Base-by-base conservation (phyloP, 2,888 invertebrate species). In the Operophtera brumata region DNA sequence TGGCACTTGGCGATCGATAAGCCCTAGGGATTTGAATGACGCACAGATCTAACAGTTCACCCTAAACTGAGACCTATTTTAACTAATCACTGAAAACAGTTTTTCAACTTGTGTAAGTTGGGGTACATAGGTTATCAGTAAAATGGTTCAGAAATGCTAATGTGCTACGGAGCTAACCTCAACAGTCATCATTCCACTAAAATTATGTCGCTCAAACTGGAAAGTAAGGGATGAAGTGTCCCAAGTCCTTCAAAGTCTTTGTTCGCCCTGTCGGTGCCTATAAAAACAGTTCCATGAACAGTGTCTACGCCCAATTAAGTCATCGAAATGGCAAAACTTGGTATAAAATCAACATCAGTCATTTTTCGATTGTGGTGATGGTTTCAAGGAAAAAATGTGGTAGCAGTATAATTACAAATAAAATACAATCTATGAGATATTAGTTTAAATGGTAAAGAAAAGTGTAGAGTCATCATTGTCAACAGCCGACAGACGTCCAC, bases 261-360 rank as follows among this genome's bases (percentile, higher is more conserved):
- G 35, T 47, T 51, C 20, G 12, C 34, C n/a, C 30, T 14, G 14
- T 30, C 37, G 2, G 41, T 13, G 46, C 47, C 50, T 42, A 46
- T 35, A 36, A 13, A 46, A 54, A 47, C 50, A 47, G 44, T 41
- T 43, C 39, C 12, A 41, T 5, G 44, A 26, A 25, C 9, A 1
- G 11, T 14, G 12, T 13, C 43, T 39, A 34, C 12, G 40, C 14
- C 12, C 28, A 43, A 47, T 47, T 51, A 56, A 39, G 14, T 43
- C 14, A 37, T 50, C 37, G 14, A 47, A 56, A 46, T 26, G 11
- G 28, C 44, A 44, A 54, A 44, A 43, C 45, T 30, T 36, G 6
- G 7, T 13, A 13, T 42, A 36, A 47, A 47, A 43, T 44, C 46
- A 48, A 54, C 54, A 62, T 40, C 8, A 10, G 8, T 30, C 8